Percentiles rank a stretch among this genome's conserved stretches.
Conservation (phyloP, 2,888 invertebrate species). For the Meiosimyza decipiens region DNA sequence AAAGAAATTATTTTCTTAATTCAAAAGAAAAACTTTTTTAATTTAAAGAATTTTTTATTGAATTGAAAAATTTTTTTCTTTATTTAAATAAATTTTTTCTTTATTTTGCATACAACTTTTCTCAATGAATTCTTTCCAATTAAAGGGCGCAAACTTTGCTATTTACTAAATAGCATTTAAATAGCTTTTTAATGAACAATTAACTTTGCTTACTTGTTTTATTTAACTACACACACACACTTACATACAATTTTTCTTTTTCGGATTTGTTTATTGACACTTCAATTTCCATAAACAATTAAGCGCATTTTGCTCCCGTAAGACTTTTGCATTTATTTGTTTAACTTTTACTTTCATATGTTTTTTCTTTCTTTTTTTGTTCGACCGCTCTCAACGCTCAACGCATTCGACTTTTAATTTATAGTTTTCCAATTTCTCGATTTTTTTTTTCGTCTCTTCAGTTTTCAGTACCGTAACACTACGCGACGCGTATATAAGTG, state of each 20-base stretch:
- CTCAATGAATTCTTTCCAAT: constrained; percentile 5
- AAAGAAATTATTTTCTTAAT: too few species aligned
- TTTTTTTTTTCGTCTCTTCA: constrained; percentile 18
- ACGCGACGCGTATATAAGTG: neutral
- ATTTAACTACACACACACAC: too few species aligned
- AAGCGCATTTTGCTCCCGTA: too few species aligned
- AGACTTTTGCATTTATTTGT: neutral
- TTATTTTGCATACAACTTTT: constrained; percentile 14
- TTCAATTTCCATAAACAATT: too few species aligned
- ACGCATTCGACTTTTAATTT: neutral
- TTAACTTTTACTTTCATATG: neutral
- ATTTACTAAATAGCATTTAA: neutral
- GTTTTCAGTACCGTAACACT: neutral
- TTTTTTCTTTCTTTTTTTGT: constrained; percentile 3
- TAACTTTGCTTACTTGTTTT: neutral
- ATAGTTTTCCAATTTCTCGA: constrained; percentile 24
- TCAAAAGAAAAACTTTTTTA: too few species aligned
- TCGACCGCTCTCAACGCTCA: constrained; percentile 32
- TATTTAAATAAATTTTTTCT: constrained; percentile 2
- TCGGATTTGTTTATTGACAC: too few species aligned
- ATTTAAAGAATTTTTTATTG: neutral
- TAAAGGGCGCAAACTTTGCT: too few species aligned
- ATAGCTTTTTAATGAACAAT: neutral
- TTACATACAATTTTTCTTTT: too few species aligned
- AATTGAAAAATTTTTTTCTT: neutral